Percentiles rank a stretch among this genome's conserved stretches.
Conservation (phyloP, 2,888 invertebrate species). For the Agapetus fuscipes region DNA sequence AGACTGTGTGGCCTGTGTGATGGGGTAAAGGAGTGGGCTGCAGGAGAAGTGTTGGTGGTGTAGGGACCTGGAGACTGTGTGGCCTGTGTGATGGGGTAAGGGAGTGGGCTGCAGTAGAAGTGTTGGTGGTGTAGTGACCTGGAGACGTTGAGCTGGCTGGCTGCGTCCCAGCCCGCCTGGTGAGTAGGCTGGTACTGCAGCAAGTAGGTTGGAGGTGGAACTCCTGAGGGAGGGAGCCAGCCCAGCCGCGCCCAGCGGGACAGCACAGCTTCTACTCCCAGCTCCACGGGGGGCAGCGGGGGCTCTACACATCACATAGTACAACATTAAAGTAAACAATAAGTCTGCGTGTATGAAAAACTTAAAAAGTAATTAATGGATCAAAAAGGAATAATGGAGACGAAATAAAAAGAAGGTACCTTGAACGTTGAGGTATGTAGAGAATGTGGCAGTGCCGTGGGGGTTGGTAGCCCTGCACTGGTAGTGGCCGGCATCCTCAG, state of each 20-base stretch:
- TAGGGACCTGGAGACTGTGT: too few species aligned
- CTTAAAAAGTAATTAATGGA: too few species aligned
- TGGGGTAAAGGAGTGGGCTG: too few species aligned
- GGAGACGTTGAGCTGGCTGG: slow-evolving; percentile 36
- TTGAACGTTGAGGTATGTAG: slow-evolving; percentile 34
- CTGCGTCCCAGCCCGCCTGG: slow-evolving; percentile 33
- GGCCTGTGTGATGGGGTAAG: too few species aligned
- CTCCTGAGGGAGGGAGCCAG: slow-evolving; percentile 36
- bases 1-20: too few species aligned
- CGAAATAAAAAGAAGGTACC: too few species aligned
- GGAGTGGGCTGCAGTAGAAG: too few species aligned
- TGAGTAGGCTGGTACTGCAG: slow-evolving; percentile 37
- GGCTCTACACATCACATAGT: slow-evolving; percentile 29
- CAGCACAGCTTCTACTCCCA: slow-evolving; percentile 37
- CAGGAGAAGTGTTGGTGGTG: too few species aligned
- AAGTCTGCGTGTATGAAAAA: too few species aligned
- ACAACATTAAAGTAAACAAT: too few species aligned
- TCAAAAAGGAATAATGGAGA: too few species aligned
- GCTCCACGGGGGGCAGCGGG: slow-evolving; percentile 36
- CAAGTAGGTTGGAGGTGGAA: slow-evolving; percentile 37
- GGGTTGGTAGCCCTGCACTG: slow-evolving; percentile 41
- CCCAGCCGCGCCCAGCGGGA: slow-evolving; percentile 35
- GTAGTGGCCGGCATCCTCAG: slow-evolving; percentile 36
- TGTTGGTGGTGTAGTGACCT: too few species aligned
- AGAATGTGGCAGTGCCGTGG: slow-evolving; percentile 34